Evolutionary conservation across 2,888 invertebrate species (phyloP).

Genomic region (Argyresthia goedartella): DNA sequence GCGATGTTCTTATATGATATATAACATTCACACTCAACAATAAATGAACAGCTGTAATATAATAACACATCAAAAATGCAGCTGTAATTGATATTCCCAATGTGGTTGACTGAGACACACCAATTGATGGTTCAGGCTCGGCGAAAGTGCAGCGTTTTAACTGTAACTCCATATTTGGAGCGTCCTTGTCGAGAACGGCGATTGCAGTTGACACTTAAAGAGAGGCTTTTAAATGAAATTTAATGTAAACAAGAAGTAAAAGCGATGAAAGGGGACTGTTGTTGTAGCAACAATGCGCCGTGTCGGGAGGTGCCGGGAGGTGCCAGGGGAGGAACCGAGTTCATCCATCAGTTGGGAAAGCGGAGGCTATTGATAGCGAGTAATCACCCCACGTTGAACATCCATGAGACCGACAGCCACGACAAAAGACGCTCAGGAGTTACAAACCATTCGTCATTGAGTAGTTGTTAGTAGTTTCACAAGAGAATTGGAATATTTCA

Average conservation of each 20-base stretch:
- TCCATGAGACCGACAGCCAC: conserved; percentile 16
- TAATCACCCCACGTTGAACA: conserved; percentile 41
- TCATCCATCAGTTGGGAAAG: conserved; percentile 57
- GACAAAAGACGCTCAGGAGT: conserved; percentile 30
- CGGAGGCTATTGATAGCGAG: conserved; percentile 42
- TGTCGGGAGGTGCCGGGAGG: conserved; percentile 35
- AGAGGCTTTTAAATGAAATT: conserved; percentile 38
- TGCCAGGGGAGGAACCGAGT: conserved; percentile 37
- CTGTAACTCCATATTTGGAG: conserved; percentile 23
- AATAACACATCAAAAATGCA: conserved; percentile 47
- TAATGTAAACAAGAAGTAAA: conserved; percentile 43
- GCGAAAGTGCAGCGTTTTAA: conserved; percentile 23
- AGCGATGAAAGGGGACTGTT: conserved; percentile 54
- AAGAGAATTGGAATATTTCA: conserved; percentile 15
- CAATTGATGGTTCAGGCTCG: conserved; percentile 25
- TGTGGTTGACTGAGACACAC: conserved; percentile 18
- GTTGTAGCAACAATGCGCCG: conserved; percentile 26
- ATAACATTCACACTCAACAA: conserved; percentile 37
- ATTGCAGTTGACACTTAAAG: conserved; percentile 37
- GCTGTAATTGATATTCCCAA: conserved; percentile 37
- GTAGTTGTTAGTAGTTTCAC: no score
- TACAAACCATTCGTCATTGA: conserved; percentile 42
- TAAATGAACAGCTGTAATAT: conserved; percentile 31
- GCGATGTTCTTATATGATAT: conserved; percentile 44
- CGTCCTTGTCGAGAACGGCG: conserved; percentile 20